phyloP scores from a whole-genome alignment of 2,888 invertebrate species.

The Patella pellucida region DNA sequence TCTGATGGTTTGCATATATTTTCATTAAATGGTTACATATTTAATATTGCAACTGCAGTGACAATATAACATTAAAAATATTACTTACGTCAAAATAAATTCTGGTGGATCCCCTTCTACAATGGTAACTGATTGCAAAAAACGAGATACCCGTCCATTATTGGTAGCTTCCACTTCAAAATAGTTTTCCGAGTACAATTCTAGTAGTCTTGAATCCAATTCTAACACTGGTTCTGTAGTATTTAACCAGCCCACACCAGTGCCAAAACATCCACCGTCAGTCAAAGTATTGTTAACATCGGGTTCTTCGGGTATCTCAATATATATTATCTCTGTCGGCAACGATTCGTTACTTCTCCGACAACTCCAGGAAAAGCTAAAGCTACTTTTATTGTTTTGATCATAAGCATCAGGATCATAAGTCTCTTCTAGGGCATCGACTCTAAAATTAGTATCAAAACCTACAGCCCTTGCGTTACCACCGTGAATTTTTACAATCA shows the following conservation, averaged over 20 bases:
- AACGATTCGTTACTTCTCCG: constrained; percentile 36
- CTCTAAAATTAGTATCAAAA: constrained; percentile 34
- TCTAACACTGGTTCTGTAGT: constrained; percentile 25
- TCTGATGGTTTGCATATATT: too few species aligned
- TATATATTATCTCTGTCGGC: constrained; percentile 15
- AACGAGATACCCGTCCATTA: constrained; percentile 27
- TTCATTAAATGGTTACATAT: too few species aligned
- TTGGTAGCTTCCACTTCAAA: constrained; percentile 42
- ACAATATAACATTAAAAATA: too few species aligned
- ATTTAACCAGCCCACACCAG: constrained; percentile 41
- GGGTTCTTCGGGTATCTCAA: constrained; percentile 34
- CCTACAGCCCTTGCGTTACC: constrained; percentile 45
- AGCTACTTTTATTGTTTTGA: constrained; percentile 26
- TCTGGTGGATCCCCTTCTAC: constrained; percentile 47
- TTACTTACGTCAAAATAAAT: constrained; percentile 42
- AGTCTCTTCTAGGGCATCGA: constrained; percentile 42
- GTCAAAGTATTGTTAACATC: constrained; percentile 29
- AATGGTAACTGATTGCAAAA: constrained; percentile 42
- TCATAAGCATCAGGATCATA: constrained; percentile 44
- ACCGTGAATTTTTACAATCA: constrained; percentile 41
- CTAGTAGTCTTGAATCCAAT: constrained; percentile 36
- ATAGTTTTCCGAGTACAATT: constrained; percentile 39
- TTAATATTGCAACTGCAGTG: too few species aligned
- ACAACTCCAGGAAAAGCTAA: constrained; percentile 48
- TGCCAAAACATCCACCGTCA: constrained; percentile 45